Conservation (phyloP, 2,888 invertebrate genomes). For the Caenorhabditis doughertyi region DNA sequence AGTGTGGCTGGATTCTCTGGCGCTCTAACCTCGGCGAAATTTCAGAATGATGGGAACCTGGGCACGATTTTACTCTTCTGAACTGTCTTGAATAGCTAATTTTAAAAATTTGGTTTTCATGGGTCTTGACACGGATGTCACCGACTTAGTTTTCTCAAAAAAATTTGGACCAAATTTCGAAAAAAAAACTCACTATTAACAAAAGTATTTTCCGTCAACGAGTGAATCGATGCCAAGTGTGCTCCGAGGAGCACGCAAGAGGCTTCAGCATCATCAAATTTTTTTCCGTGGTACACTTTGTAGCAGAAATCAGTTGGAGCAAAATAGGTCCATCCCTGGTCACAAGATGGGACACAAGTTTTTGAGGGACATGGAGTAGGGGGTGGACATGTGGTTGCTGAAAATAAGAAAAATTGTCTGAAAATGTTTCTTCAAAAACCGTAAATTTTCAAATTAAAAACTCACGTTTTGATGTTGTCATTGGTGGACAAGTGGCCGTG, state of each 20-base stretch:
- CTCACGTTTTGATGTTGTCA: constrained; percentile 61
- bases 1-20: too few species aligned
- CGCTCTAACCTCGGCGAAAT: too few species aligned
- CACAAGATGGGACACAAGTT: constrained; percentile 58
- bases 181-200: constrained; percentile 62
- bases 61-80: too few species aligned
- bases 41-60: too few species aligned
- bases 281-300: constrained; percentile 44
- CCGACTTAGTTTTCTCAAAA: not conserved
- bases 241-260: constrained; percentile 50
- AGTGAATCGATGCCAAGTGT: constrained; percentile 60
- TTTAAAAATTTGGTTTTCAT: too few species aligned
- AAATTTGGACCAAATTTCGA: too few species aligned
- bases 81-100: too few species aligned
- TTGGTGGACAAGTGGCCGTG: constrained; percentile 60
- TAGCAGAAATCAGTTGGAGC: constrained; percentile 60
- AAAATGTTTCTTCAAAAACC: too few species aligned
- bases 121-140: too few species aligned
- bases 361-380: constrained; percentile 54
- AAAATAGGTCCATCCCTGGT: constrained; percentile 65
- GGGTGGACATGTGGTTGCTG: constrained; percentile 61
- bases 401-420: constrained; percentile 5
- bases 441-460: not conserved
- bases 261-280: constrained; percentile 63
- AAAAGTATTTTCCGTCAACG: constrained; percentile 58